Evolutionary conservation across 2,113 vertebrate genomes (phyloP).

Genomic region (Microcebus griseorufus): DNA sequence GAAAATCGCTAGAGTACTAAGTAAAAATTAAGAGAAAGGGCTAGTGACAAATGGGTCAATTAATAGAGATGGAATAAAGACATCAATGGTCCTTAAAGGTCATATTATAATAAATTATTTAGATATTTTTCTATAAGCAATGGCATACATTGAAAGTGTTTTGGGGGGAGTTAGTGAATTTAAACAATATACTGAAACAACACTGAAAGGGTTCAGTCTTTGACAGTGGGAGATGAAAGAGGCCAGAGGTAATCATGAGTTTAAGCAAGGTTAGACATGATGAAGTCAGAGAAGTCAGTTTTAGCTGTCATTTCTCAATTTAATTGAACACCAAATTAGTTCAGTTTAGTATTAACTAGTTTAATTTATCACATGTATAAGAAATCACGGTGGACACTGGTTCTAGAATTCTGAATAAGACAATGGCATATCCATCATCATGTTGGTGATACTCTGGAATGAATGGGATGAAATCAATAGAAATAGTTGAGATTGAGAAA

Average conservation of each 20-base stretch:
- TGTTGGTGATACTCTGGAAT: background rate
- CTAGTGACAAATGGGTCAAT: background rate
- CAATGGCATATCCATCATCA: fast-evolving
- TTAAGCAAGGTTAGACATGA: background rate
- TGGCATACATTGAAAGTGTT: background rate
- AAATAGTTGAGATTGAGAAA: background rate
- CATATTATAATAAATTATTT: background rate
- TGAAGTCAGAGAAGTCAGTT: background rate
- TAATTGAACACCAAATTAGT: background rate
- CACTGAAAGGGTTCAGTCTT: background rate
- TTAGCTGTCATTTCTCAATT: background rate
- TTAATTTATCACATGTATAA: background rate
- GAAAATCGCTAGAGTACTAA: background rate
- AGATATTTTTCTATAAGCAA: background rate
- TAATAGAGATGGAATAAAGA: background rate
- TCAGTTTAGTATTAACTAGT: background rate
- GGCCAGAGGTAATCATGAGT: background rate
- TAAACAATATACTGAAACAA: background rate
- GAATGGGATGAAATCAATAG: background rate
- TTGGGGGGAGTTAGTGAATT: background rate
- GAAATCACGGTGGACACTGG: background rate
- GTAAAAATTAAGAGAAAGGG: background rate
- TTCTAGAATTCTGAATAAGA: background rate
- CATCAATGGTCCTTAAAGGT: background rate
- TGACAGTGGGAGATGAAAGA: background rate